Base-by-base conservation (phyloP, 2,113 vertebrate genomes). In the Gnathonemus longibarbis region DNA sequence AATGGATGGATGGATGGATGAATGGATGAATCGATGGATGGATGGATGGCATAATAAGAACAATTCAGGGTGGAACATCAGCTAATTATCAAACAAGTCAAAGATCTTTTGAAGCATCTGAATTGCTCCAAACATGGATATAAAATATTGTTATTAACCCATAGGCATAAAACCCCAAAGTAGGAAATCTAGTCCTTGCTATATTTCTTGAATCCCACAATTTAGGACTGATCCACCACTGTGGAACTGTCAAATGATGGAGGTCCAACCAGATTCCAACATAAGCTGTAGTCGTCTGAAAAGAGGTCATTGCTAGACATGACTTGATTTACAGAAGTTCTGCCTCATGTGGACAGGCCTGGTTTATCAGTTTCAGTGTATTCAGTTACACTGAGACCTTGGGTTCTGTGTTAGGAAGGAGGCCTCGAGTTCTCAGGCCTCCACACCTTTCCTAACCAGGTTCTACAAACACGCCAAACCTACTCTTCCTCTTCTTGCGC, bases 401-500 rank as follows among this genome's bases (percentile, higher is more conserved):
- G 39, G 15, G 17, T 46, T 83, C 39, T 83, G 3, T 45, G 19
- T 42, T 19, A 39, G 31, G 77, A 35, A 35, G 27, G 17, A 45
- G 77, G 31, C 15, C 39, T 83, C 5, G 53, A 10, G 19, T 45
- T 21, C 39, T 88, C 21, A 27, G 87, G 2, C 31, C 35, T 35
- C 31, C 74, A 39, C 15, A 42, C 52, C 9, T 46, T 45, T 35
- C 13, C 21, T 46, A 42, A 66, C 21, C 58, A 48, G 21, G 87
- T 27, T n/a, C 2, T 4, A 88, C 35, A 88, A n/a, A 42, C 53
- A 66, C 62, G 17, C 35, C 49, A 84, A 92, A 93, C 97, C 93
- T 96, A 99, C 98, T 95, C 96, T 97, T 98, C 94, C 96, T 98
- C 95, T 98, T 99, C 95, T 99, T 99, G 91, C 96, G 97, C 91